Evolutionary conservation across 2,113 vertebrate genomes (phyloP).

Genomic region (Orthonyx spaldingii): DNA sequence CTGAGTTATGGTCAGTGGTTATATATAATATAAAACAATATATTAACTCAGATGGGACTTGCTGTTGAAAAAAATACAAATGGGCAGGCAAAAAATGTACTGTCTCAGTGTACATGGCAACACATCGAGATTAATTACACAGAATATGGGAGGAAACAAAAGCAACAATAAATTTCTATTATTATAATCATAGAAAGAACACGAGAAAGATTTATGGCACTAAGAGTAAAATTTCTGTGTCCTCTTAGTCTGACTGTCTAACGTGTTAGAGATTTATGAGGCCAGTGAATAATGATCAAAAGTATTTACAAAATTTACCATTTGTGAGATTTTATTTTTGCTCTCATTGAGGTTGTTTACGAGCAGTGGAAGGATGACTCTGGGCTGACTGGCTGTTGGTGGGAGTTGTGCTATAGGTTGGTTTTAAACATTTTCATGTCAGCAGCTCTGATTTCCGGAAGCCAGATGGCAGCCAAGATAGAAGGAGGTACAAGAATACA

Average conservation of each 20-base stretch:
- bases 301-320: slow-evolving; percentile 14
- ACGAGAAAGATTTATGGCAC: slow-evolving; percentile 29
- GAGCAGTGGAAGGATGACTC: neutral
- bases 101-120: neutral
- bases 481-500: neutral
- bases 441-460: neutral
- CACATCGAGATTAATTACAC: slow-evolving; percentile 43
- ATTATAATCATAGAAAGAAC: slow-evolving; percentile 29
- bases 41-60: slow-evolving; percentile 70
- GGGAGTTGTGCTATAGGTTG: neutral
- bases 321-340: slow-evolving; percentile 34
- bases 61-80: slow-evolving; percentile 33
- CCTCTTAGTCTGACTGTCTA: slow-evolving; percentile 43
- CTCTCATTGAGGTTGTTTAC: neutral
- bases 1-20: slow-evolving; percentile 72
- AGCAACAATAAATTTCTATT: slow-evolving; percentile 57
- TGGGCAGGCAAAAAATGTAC: slow-evolving; percentile 37
- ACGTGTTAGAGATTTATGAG: slow-evolving; percentile 29
- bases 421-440: neutral
- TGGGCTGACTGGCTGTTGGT: neutral
- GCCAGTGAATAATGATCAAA: neutral
- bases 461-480: neutral
- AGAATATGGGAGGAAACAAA: slow-evolving; percentile 19
- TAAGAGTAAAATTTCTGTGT: slow-evolving; percentile 38
- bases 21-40: slow-evolving; percentile 66